Evolutionary conservation across 2,113 vertebrate genomes (phyloP).

Genomic region (Pachyramphus minor): DNA sequence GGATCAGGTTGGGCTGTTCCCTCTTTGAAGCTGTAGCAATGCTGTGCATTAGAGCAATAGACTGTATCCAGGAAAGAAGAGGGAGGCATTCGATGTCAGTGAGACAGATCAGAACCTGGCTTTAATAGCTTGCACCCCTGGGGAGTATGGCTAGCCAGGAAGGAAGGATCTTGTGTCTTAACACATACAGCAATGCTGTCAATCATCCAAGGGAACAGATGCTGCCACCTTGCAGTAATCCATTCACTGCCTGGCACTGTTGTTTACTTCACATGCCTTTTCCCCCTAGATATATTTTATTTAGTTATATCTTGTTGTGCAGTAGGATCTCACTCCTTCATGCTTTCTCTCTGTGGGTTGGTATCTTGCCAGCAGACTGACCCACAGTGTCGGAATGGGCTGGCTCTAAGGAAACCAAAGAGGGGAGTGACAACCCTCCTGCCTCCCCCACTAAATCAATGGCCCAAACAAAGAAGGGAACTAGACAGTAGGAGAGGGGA

Average conservation of each 20-base stretch:
- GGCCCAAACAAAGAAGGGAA: not conserved
- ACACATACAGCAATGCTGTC: not conserved
- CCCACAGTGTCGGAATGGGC: not conserved
- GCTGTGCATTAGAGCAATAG: not conserved
- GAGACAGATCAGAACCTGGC: constrained; percentile 5
- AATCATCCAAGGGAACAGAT: constrained; percentile 38
- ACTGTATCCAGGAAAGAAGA: not conserved
- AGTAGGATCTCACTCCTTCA: not conserved
- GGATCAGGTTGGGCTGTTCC: not conserved
- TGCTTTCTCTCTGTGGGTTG: not conserved
- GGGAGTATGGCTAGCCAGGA: not conserved
- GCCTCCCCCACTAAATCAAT: not conserved
- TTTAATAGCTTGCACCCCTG: not conserved
- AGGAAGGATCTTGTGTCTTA: not conserved
- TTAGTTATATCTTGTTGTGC: not conserved
- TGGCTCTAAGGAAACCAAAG: not conserved
- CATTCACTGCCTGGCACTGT: not conserved
- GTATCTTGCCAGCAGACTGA: constrained; percentile 8
- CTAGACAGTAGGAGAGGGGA: not conserved
- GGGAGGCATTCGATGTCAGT: not conserved
- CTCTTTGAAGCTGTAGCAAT: not conserved
- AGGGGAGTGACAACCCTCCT: not conserved
- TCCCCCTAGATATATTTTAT: constrained; percentile 40
- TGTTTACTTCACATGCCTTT: constrained; percentile 20
- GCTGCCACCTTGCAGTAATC: constrained; percentile 8